Conservation (phyloP, 2,113 vertebrate genomes). For the Callipepla californica region DNA sequence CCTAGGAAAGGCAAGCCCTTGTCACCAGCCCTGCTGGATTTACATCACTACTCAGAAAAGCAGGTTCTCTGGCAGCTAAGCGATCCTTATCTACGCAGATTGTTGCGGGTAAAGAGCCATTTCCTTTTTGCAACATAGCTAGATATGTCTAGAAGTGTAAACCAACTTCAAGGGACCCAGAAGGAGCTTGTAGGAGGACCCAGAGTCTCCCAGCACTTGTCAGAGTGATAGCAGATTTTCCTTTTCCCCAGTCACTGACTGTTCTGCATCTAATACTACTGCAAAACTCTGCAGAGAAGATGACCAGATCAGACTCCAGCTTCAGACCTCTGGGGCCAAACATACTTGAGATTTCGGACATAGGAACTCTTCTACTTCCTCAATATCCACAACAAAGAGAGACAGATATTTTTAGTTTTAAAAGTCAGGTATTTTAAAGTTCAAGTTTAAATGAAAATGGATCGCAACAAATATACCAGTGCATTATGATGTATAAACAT, state of each 20-base stretch:
- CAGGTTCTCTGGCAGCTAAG: slow-evolving; percentile 21
- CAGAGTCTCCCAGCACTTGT: not conserved
- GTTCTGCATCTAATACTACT: not conserved
- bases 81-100: not conserved
- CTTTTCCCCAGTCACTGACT: not conserved
- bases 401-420: not conserved
- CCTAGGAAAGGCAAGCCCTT: not conserved
- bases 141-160: slow-evolving; percentile 21
- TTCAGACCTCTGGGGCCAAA: not conserved
- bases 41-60: slow-evolving; percentile 1
- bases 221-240: slow-evolving; percentile 37
- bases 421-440: not conserved
- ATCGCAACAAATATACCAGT: not conserved
- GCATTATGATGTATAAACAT: not conserved
- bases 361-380: not conserved
- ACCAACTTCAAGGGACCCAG: slow-evolving; percentile 43
- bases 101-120: not conserved
- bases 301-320: not conserved
- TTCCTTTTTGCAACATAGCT: slow-evolving; percentile 39
- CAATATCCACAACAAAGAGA: not conserved
- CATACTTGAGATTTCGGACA: not conserved
- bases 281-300: not conserved
- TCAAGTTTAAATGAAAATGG: not conserved
- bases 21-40: slow-evolving; percentile 21
- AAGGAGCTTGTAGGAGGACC: slow-evolving; percentile 60